Conservation (phyloP, 1,140 invertebrate species). For the Sitophilus oryzae region DNA sequence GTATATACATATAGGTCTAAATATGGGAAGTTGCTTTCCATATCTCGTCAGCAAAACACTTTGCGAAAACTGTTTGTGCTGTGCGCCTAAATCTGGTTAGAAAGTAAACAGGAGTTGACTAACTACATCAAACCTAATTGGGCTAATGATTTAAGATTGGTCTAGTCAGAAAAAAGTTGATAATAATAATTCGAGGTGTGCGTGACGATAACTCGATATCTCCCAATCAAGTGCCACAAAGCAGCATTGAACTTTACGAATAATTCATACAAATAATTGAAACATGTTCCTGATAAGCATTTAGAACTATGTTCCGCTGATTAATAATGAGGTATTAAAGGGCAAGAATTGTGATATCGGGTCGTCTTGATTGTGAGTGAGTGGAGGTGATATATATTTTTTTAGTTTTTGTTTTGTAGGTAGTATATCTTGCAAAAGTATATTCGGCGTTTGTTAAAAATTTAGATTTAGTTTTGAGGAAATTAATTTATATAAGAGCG, state of each 20-base stretch:
- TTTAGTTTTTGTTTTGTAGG: conserved; percentile 12
- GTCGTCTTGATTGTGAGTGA: conserved; percentile 36
- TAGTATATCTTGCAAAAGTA: not conserved
- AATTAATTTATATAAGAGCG: no score
- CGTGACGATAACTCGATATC: conserved; percentile 37
- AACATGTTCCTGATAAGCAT: conserved; percentile 42
- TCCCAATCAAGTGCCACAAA: conserved; percentile 40
- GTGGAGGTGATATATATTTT: conserved; percentile 20
- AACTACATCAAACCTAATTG: conserved; percentile 26
- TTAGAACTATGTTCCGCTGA: conserved; percentile 33
- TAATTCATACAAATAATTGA: conserved; percentile 23
- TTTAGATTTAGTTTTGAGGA: no score
- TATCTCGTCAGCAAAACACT: no score
- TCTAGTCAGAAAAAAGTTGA: conserved; percentile 39
- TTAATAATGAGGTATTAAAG: conserved; percentile 39
- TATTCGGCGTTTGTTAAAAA: no score
- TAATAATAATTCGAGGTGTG: conserved; percentile 8
- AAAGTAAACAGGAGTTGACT: not conserved
- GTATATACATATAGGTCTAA: not conserved
- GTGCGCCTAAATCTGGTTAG: no score
- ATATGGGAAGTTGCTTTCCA: no score
- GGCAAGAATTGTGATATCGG: conserved; percentile 41
- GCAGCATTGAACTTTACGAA: conserved; percentile 9
- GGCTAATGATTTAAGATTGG: conserved; percentile 35
- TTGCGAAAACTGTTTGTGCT: no score